Percentiles rank a stretch among this genome's conserved stretches.
Conservation (phyloP, 2,113 vertebrate species). For the Ophiodon elongatus region DNA sequence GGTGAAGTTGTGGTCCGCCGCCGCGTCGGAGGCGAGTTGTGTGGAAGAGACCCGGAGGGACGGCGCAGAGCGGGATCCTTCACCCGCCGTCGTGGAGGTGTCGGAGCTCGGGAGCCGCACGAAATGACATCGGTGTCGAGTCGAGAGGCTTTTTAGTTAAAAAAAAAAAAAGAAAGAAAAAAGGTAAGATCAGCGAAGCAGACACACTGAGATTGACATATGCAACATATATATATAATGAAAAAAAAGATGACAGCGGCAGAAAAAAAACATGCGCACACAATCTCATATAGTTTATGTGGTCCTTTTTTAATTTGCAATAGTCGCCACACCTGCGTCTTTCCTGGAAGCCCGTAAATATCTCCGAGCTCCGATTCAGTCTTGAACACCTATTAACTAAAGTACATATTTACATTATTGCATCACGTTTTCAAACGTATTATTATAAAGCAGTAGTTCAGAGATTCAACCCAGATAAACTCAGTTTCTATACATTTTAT, state of each 20-base stretch:
- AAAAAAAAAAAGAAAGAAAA: not conserved
- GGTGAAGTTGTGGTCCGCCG: constrained; percentile 30
- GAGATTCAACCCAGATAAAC: not conserved
- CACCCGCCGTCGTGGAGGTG: not conserved
- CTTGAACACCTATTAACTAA: not conserved
- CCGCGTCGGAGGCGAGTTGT: constrained; percentile 25
- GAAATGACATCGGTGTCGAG: constrained; percentile 44
- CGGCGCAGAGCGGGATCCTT: not conserved
- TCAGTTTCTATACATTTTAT: not conserved
- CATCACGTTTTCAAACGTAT: not conserved
- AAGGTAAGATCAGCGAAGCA: constrained; percentile 51
- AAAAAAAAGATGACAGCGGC: not conserved
- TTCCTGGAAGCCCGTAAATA: not conserved
- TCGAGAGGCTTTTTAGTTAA: constrained; percentile 24
- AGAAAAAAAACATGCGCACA: not conserved
- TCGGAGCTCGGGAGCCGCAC: not conserved
- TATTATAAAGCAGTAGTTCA: not conserved
- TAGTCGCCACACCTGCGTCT: constrained; percentile 13
- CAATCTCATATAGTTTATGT: not conserved
- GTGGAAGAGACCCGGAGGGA: not conserved
- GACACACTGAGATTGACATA: not conserved
- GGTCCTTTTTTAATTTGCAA: not conserved
- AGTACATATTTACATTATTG: not conserved
- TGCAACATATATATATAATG: not conserved
- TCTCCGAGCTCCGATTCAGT: not conserved